A percentile compares a stretch with the other conserved stretches of the same genome.
Conservation (phyloP, 2,888 invertebrate genomes). For the Ceriagrion tenellum region DNA sequence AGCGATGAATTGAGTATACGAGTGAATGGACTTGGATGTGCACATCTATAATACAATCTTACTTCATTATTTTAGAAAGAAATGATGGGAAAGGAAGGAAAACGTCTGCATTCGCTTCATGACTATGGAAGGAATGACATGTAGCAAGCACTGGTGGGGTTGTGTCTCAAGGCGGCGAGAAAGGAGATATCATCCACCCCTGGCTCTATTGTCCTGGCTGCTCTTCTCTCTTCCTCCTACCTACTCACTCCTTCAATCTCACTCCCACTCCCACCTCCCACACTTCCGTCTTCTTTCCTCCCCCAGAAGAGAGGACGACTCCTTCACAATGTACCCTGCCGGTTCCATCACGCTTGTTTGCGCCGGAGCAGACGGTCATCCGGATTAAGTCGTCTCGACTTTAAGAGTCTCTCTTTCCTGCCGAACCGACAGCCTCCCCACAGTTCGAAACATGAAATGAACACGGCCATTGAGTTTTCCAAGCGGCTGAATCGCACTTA, state of each 20-base stretch:
- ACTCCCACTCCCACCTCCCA: background rate
- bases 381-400: background rate
- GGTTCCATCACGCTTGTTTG: background rate
- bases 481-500: background rate
- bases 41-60: background rate
- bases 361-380: background rate
- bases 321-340: background rate
- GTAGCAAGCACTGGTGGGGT: background rate
- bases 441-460: background rate
- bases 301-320: background rate
- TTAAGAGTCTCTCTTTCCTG: background rate
- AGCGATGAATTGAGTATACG: background rate
- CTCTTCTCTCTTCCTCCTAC: background rate
- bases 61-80: background rate
- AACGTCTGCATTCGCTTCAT: background rate
- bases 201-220: background rate
- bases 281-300: background rate
- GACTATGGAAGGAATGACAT: background rate
- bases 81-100: background rate
- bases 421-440: background rate
- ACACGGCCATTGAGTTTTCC: background rate
- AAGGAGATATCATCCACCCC: background rate
- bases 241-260: background rate
- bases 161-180: background rate
- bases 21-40: background rate